Percentiles rank a stretch among this genome's conserved stretches.
Conservation (phyloP, 2,888 invertebrate species). For the Punctoribates punctum region DNA sequence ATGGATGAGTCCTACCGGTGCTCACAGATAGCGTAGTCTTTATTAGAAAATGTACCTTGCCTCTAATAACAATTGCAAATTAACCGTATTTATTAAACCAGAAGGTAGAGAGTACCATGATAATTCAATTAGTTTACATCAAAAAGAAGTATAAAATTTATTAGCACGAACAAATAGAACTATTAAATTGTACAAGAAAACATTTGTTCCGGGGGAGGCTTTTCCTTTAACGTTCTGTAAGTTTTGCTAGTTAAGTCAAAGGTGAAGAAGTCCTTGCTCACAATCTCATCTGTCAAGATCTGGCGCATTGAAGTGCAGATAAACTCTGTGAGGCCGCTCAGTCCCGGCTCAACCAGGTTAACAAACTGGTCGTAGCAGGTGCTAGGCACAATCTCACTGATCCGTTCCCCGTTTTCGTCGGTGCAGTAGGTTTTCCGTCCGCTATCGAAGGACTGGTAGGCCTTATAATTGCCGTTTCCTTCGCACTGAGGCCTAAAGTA, state of each 20-base stretch:
- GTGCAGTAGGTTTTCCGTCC: neutral
- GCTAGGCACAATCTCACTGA: neutral
- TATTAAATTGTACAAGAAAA: too few relatives aligned
- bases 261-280: neutral
- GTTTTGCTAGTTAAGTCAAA: neutral
- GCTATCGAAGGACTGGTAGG: slow-evolving; percentile 11
- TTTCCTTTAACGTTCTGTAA: too few relatives aligned
- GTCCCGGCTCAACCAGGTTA: neutral
- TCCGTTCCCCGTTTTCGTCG: slow-evolving; percentile 15
- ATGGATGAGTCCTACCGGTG: too few relatives aligned
- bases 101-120: too few relatives aligned
- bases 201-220: too few relatives aligned
- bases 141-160: too few relatives aligned
- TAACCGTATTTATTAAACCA: too few relatives aligned
- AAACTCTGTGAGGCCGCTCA: neutral
- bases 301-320: neutral
- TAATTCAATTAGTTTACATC: too few relatives aligned
- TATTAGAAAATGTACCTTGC: too few relatives aligned
- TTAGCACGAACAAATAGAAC: too few relatives aligned
- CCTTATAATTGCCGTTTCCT: slow-evolving; percentile 8
- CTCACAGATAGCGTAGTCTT: too few relatives aligned
- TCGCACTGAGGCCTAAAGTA: neutral
- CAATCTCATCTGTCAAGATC: neutral
- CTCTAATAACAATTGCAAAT: too few relatives aligned
- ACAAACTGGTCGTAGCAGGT: neutral